A percentile compares a stretch with the other conserved stretches of the same genome.
phyloP scores from a whole-genome alignment of 2,797 vertebrate genomes.

The Zalophus californianus region DNA sequence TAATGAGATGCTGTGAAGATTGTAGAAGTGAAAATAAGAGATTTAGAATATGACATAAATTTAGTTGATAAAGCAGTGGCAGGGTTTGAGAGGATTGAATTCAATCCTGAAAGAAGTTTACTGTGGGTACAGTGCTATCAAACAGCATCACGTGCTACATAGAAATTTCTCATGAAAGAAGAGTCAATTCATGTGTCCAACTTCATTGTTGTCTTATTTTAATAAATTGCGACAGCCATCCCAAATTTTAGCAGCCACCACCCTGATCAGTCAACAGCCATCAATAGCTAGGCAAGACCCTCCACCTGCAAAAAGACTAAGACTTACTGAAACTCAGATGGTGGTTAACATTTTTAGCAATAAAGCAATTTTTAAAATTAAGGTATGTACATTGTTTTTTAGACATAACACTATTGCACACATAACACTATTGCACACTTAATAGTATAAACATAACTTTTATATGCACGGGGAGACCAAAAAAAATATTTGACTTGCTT shows the following conservation, averaged over 20 bases:
- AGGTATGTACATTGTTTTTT: neutral
- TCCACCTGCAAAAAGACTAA: neutral
- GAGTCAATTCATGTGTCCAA: neutral
- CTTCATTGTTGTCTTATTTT: neutral
- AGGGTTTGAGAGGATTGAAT: neutral
- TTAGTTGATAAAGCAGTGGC: neutral
- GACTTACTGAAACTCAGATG: neutral
- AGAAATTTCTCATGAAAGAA: neutral
- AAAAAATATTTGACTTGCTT: neutral
- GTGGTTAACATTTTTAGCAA: neutral
- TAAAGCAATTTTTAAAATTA: neutral
- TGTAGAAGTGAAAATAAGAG: neutral
- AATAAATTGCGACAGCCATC: neutral
- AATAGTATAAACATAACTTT: neutral
- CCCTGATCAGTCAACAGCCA: neutral
- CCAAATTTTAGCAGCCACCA: neutral
- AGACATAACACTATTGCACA: neutral
- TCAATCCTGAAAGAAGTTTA: neutral
- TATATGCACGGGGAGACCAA: neutral
- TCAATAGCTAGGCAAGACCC: neutral
- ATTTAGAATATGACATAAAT: neutral
- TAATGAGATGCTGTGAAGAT: neutral
- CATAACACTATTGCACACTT: neutral
- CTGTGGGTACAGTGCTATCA: neutral
- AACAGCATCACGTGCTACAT: neutral